Conservation (phyloP, 1,140 invertebrate genomes). For the Bombus ignitus region DNA sequence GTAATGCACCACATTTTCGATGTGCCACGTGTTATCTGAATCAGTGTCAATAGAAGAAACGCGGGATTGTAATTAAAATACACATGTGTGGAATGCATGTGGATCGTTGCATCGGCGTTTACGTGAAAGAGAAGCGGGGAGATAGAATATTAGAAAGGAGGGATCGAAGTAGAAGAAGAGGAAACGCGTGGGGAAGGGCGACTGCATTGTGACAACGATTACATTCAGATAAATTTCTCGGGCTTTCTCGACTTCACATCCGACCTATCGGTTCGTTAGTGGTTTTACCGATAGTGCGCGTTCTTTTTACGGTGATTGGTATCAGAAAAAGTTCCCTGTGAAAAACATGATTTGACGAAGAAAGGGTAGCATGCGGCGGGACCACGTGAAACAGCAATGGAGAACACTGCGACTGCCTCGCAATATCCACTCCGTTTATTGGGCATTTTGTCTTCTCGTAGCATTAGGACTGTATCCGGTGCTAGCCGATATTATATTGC, state of each 20-base stretch:
- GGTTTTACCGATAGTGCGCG: background rate
- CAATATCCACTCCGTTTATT: constrained; percentile 17
- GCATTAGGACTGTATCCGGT: background rate
- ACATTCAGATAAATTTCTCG: constrained; percentile 26
- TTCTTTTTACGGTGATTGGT: background rate
- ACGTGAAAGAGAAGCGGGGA: constrained; percentile 34
- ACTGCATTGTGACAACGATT: constrained; percentile 15
- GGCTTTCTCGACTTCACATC: background rate
- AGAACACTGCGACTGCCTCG: constrained; percentile 42
- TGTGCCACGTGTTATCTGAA: constrained; percentile 54
- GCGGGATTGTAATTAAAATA: constrained; percentile 60
- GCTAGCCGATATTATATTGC: constrained; percentile 2
- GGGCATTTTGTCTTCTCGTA: constrained; percentile 5
- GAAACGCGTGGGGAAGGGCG: background rate
- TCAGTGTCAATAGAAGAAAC: constrained; percentile 67
- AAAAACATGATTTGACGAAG: constrained; percentile 57
- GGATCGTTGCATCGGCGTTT: constrained; percentile 29
- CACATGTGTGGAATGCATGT: constrained; percentile 54
- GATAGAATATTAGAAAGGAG: constrained; percentile 15
- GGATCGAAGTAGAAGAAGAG: constrained; percentile 34
- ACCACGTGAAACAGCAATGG: constrained; percentile 48
- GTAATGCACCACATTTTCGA: background rate
- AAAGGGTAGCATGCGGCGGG: constrained; percentile 51
- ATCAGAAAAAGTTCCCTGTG: constrained; percentile 9
- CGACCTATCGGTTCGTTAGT: background rate